Evolutionary conservation across 2,797 vertebrate species (phyloP).

Genomic region (Alectoris magna): DNA sequence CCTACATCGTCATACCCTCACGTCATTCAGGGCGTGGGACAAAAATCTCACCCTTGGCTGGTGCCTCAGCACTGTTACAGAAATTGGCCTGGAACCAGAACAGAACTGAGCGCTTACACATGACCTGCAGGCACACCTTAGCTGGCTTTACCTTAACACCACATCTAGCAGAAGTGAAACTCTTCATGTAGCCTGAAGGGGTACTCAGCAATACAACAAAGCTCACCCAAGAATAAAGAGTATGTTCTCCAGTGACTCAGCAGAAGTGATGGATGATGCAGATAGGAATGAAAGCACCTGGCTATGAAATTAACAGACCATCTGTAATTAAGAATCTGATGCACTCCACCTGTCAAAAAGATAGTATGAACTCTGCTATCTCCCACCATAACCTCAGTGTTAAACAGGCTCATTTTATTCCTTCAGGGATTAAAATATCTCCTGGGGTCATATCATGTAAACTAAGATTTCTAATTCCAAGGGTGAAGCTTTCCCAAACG

Average conservation of each 20-base stretch:
- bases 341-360: neutral
- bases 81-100: neutral
- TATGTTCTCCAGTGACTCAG: neutral
- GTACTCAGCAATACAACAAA: neutral
- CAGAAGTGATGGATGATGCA: neutral
- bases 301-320: neutral
- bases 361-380: neutral
- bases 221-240: neutral
- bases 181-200: neutral
- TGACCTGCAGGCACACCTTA: neutral
- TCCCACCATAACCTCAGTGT: neutral
- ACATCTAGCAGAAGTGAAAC: neutral
- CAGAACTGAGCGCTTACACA: neutral
- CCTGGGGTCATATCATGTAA: neutral
- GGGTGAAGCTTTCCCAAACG: neutral
- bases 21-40: neutral
- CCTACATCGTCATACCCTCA: rapidly evolving
- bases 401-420: neutral
- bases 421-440: neutral
- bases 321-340: rapidly evolving
- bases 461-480: neutral
- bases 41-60: neutral
- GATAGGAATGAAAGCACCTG: neutral
- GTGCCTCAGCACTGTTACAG: neutral
- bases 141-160: neutral